Conservation (phyloP, 2,113 vertebrate genomes). For the Reinhardtius hippoglossoides region DNA sequence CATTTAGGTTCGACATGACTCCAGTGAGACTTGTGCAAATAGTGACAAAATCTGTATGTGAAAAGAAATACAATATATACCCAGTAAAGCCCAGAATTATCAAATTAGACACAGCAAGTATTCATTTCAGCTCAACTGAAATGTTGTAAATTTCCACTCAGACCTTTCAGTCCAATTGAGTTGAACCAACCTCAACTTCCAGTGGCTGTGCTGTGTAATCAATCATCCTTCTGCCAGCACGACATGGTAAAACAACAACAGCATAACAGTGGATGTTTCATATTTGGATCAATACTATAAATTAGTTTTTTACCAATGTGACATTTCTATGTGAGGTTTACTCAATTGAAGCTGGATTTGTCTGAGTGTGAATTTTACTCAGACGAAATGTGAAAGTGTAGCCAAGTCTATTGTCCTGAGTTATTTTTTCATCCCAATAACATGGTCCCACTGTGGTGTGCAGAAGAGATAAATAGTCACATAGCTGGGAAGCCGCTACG, state of each 20-base stretch:
- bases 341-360: conserved; percentile 29
- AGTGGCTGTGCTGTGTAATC: conserved; percentile 41
- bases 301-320: conserved; percentile 54
- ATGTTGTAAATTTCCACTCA: conserved; percentile 33
- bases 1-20: background rate
- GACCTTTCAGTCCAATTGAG: conserved; percentile 8
- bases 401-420: conserved; percentile 68
- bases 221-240: conserved; percentile 37
- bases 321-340: conserved; percentile 63
- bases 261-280: conserved; percentile 46
- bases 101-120: conserved; percentile 26
- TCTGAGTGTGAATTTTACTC: conserved; percentile 52
- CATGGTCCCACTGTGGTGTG: conserved; percentile 65
- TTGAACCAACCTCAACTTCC: conserved; percentile 27
- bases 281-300: conserved; percentile 49
- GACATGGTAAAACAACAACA: conserved; percentile 32
- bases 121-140: conserved; percentile 37
- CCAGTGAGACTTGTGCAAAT: background rate
- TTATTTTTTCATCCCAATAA: conserved; percentile 68
- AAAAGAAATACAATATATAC: background rate
- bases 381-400: conserved; percentile 57
- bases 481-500: conserved; percentile 72
- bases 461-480: conserved; percentile 71
- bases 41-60: background rate
- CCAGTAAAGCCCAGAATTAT: conserved; percentile 8